Evolutionary conservation across 64 coral and sea anemone species (phyloP).

Genomic region (Exaiptasia diaphana): DNA sequence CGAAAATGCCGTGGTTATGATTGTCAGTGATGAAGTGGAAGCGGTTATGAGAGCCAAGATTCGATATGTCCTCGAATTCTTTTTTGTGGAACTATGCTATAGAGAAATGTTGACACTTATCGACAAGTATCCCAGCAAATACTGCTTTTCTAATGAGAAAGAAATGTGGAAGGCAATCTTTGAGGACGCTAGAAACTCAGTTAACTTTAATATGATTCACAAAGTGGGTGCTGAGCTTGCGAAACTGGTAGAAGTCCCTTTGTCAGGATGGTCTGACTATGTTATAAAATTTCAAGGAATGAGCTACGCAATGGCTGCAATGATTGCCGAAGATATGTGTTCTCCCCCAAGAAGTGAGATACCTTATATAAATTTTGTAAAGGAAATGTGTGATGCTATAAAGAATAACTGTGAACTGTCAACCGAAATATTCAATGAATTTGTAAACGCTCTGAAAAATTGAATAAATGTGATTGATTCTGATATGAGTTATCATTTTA

Average conservation of each 20-base stretch:
- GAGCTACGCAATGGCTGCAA: background rate
- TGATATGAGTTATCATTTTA: background rate
- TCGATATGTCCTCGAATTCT: background rate
- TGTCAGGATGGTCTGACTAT: background rate
- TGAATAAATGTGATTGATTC: background rate
- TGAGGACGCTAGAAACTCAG: background rate
- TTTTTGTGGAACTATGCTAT: background rate
- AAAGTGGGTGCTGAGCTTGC: background rate
- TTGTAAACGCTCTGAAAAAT: background rate
- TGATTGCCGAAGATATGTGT: background rate
- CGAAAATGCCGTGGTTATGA: background rate
- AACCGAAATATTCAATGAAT: too few species aligned
- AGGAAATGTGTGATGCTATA: too few species aligned
- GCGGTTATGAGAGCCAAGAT: background rate
- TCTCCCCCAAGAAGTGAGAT: too few species aligned
- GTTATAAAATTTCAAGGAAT: background rate
- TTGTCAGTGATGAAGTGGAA: background rate
- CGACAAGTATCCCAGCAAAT: too few species aligned
- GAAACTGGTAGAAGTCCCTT: background rate
- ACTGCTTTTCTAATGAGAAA: too few species aligned
- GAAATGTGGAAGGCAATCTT: background rate
- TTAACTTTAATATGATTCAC: background rate
- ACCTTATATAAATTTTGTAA: background rate
- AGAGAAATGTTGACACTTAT: background rate
- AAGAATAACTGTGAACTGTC: background rate